Evolutionary conservation across 2,113 vertebrate species (phyloP), one percentile per base, ranked within the genome.

Genomic region (Daboia siamensis): DNA sequence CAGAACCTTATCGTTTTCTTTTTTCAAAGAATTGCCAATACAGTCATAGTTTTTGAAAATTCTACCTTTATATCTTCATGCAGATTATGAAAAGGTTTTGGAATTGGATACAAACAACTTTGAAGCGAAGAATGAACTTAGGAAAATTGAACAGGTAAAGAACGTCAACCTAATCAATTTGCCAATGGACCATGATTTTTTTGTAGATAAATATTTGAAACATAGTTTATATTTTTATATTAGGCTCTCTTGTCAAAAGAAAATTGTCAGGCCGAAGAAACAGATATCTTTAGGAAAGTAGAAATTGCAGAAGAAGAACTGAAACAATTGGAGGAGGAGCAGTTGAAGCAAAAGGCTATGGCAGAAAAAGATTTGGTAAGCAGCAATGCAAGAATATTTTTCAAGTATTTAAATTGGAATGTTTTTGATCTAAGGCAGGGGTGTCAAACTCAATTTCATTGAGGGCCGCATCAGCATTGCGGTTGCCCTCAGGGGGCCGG

Each of bases 1-100:
- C 1, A 3, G 51, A 87, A 29, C 29, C 15, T 9, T 56, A 46
- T 26, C 7, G 6, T 52, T 51, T 20, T 39, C n/a, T 80, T 80
- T 80, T 33, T 80, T 80, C 33, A 80, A 80, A 39, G 6, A 69
- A 69, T 69, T 69, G 33, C 17, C 39, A 44, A 80, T 20, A 44
- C 17, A 44, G 21, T 87, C 2, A 61, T 61, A 7, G 44, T 86
- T 51, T 80, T 89, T 57, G 15, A 69, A 69, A 59, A 84, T 6
- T 84, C 4, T 52, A 12, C 4, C 51, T 44, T 91, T 1, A 15
- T 95, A 93, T 93, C 94, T 0, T 94, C n/a, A 56, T 33, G 89
- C 87, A 99, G 99, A 99, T 98, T 99, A 99, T 96, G 98, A 99
- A 96, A 98, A 95, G 91, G 98, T 98, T 91, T 97, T 99, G 91